Evolutionary conservation across 2,888 invertebrate genomes (phyloP), one percentile per base, ranked within the genome.

Genomic region (Cephonodes hylas): DNA sequence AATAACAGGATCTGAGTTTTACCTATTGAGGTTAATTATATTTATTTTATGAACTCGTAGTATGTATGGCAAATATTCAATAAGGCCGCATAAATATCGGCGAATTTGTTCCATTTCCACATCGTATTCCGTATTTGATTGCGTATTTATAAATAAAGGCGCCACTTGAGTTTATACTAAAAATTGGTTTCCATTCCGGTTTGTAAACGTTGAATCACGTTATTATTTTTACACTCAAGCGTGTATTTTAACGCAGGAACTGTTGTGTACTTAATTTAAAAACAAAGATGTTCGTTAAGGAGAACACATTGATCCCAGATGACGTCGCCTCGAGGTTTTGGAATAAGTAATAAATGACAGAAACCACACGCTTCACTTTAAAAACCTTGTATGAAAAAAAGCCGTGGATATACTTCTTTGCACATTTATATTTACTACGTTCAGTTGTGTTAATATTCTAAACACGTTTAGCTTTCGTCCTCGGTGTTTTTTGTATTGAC

Each of bases 191-290:
- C 46, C 63, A 61, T 48, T 65, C 44, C 64, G 58, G 66, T 63
- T 64, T 67, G 71, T 63, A 66, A 64, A 68, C 45, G 45, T 61
- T 73, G 70, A 73, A 65, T 68, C 70, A 68, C 53, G 62, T 64
- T 64, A 62, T 69, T 73, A 67, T 67, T 68, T 69, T 67, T 66
- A 66, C 48, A 60, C 66, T 48, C 59, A 65, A 38, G 59, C 31
- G 57, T 62, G 66, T 70, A 65, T 66, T 71, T 69, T 61, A 66
- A 64, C 63, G 56, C 70, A 71, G 74, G 74, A 74, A 71, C 67
- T 68, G 67, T 63, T 42, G 25, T 25, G 68, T 64, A 67, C 61
- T 59, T 63, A 42, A 61, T 61, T 59, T 65, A 64, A 64, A 63
- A 62, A 72, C 59, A 69, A 69, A 62, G 48, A 42, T 59, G 66